These are phyloP conservation scores for Mythimna lalbum DNA, from an alignment of 2,888 invertebrate genomes.

Conservation along the genomic window DNA sequence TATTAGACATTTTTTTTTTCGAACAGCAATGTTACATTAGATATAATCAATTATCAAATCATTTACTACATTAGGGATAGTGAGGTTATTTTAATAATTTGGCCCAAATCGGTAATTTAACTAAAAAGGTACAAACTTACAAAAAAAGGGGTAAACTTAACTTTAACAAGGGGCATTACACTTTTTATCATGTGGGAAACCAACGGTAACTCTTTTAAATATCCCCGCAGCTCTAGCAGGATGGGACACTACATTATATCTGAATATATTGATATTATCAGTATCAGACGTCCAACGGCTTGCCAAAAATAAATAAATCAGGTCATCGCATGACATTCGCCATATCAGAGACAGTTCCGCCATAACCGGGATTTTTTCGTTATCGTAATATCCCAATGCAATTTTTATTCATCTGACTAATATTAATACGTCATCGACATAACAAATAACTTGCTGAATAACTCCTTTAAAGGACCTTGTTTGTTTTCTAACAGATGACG, in stretches of 20 bases:
- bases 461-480: background rate
- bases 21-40: background rate
- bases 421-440: background rate
- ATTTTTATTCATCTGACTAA: slow-evolving; percentile 5
- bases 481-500: background rate
- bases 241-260: no score
- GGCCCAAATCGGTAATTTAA: background rate
- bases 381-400: slow-evolving; percentile 22
- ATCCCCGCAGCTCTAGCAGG: no score
- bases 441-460: background rate
- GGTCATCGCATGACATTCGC: slow-evolving; percentile 32
- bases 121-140: background rate
- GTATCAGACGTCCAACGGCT: background rate
- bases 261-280: background rate
- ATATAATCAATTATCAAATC: background rate
- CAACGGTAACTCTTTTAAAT: no score
- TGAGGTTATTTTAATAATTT: no score
- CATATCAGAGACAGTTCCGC: slow-evolving; percentile 46
- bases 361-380: slow-evolving; percentile 38
- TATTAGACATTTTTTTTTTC: background rate
- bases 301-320: slow-evolving; percentile 41
- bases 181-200: no score
- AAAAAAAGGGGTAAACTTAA: no score
- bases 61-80: no score
- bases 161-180: no score